Base-by-base conservation (phyloP, 1,140 invertebrate genomes). In the Odontomachus brunneus region DNA sequence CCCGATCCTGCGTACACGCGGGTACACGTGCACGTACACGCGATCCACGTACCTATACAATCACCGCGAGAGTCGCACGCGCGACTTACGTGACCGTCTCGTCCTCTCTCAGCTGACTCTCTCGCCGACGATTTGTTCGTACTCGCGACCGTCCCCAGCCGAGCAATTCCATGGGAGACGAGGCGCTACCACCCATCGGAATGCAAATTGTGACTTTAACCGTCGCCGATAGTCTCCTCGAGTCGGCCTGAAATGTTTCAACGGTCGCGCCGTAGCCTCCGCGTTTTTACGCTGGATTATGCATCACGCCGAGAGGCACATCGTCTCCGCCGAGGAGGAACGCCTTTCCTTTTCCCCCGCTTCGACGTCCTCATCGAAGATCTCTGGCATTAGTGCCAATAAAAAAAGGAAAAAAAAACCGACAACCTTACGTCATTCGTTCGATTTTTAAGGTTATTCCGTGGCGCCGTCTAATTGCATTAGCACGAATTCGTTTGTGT, bases 181-280 rank as follows among this genome's bases (percentile, higher is more conserved):
- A 74, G 75, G 82, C 51, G 65, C 69, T 85, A 75, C 85, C 72
- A 83, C 69, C 73, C 81, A 71, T 83, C 63, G 86, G 86, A 88
- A 87, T 88, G 86, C 85, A 86, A 84, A 84, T 86, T 86, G 53
- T 83, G 65, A 63, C 75, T 84, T 87, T 86, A 75, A 19, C 62
- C 29, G 62, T 29, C 55, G 57, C 55, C 67, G 67, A 72, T 82
- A 69, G 75, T 71, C 66, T 51, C 9, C 66, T 29, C 49, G 48
- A 71, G 69, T 82, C 66, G 63, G 38, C 59, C 84, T 84, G 60
- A 85, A 86, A 86, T 86, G 84, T 73, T 57, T 81, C 67, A 51
- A 84, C 44, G 75, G 75, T 80, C 75, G 75, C 65, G 63, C 65
- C 51, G 57, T 33, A 59, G 65, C 75, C 38, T 69, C 51, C 65